These are phyloP conservation scores for Lamellibrachia columna DNA, from an alignment of 2,888 invertebrate genomes.

Conservation along the genomic window DNA sequence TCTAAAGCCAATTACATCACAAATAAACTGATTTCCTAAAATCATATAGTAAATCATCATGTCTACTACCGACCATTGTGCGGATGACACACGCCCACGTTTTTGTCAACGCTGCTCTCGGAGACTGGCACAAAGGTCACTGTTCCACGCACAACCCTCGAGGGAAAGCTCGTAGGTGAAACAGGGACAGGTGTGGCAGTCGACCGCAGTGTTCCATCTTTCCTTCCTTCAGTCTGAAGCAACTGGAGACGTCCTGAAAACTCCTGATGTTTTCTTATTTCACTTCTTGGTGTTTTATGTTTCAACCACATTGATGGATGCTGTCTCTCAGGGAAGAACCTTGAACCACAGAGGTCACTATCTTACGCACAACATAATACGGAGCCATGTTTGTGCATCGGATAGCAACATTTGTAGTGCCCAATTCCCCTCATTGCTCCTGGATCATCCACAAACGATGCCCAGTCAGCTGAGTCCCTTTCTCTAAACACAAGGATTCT, in stretches of 20 bases:
- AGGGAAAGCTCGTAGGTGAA: background rate
- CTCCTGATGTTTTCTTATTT: background rate
- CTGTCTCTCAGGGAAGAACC: background rate
- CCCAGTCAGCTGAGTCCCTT: background rate
- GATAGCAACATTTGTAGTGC: constrained; percentile 6
- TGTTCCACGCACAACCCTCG: constrained; percentile 6
- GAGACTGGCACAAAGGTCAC: constrained; percentile 2
- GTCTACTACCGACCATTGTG: no score
- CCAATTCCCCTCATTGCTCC: background rate
- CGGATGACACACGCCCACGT: background rate
- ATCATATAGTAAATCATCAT: no score
- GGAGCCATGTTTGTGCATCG: constrained; percentile 8
- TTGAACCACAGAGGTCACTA: background rate
- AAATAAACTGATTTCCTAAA: no score
- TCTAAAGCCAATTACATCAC: no score
- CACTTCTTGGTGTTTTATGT: background rate
- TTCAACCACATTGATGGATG: background rate
- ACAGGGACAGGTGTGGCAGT: constrained; percentile 11
- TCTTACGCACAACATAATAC: constrained; percentile 13
- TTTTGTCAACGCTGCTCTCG: constrained; percentile 2
- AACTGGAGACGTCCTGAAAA: no score
- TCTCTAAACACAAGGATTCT: background rate
- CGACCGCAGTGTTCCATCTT: background rate
- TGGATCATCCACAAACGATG: background rate
- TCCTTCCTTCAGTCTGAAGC: background rate